phyloP scores from a whole-genome alignment of 2,113 vertebrate species.

The Carollia perspicillata region DNA sequence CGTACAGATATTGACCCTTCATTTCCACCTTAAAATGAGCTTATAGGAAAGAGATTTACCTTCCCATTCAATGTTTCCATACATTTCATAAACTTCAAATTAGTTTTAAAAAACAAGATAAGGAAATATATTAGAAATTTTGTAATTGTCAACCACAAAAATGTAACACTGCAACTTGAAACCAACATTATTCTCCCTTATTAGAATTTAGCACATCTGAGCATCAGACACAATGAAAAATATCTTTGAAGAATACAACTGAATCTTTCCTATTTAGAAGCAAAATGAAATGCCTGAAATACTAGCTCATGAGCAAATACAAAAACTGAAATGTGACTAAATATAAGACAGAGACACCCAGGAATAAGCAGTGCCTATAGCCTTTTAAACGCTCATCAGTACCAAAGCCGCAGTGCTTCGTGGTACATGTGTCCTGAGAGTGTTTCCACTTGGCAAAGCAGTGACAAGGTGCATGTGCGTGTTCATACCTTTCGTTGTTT shows the following conservation, averaged over 20 bases:
- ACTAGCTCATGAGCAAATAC: constrained; percentile 43
- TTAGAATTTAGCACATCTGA: constrained; percentile 73
- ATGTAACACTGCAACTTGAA: constrained; percentile 67
- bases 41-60: constrained; percentile 6
- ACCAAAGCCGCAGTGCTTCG: background rate
- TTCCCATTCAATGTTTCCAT: background rate
- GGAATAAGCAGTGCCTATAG: background rate
- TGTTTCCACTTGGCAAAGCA: background rate
- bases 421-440: background rate
- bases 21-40: background rate
- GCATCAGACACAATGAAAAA: background rate
- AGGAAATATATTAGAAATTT: constrained; percentile 70
- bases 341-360: background rate
- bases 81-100: constrained; percentile 50
- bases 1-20: background rate
- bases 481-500: background rate
- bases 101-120: constrained; percentile 48
- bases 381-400: background rate
- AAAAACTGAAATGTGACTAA: constrained; percentile 27
- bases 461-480: background rate
- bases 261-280: constrained; percentile 33
- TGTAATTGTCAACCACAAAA: constrained; percentile 68
- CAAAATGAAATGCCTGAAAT: background rate
- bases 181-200: constrained; percentile 60
- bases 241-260: background rate